phyloP scores from a whole-genome alignment of 2,113 vertebrate genomes.

The Pycnonotus jocosus region DNA sequence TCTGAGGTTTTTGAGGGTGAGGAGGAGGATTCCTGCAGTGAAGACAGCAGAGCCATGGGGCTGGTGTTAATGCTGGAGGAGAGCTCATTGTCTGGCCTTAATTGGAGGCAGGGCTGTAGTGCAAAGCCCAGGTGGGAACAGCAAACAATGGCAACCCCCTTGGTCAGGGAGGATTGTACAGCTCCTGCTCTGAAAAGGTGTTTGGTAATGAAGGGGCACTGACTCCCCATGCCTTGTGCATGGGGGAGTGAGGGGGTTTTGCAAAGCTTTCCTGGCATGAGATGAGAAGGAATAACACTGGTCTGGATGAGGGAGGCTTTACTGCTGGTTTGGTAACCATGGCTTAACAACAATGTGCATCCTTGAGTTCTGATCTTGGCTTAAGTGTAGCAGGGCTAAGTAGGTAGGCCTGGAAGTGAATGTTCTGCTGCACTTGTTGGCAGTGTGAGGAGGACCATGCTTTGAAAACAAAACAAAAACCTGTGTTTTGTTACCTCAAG shows the following conservation, averaged over 20 bases:
- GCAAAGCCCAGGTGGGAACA: not conserved
- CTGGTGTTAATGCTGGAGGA: not conserved
- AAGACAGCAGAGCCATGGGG: rapidly evolving
- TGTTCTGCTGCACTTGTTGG: not conserved
- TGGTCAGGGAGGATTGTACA: rapidly evolving
- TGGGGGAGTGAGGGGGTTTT: not conserved
- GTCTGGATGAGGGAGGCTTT: not conserved
- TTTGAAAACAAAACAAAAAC: not conserved
- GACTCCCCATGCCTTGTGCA: not conserved
- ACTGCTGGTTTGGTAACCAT: not conserved
- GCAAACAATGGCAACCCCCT: not conserved
- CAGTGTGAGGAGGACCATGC: not conserved
- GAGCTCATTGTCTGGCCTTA: not conserved
- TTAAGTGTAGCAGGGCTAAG: not conserved
- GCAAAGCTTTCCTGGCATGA: rapidly evolving
- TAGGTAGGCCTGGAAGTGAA: not conserved
- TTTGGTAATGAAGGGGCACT: not conserved
- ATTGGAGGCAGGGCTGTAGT: not conserved
- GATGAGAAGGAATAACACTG: not conserved
- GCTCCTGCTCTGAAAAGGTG: not conserved
- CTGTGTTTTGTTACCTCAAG: not conserved
- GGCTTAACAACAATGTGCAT: not conserved
- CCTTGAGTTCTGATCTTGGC: not conserved
- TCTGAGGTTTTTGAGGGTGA: not conserved
- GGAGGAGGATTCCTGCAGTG: not conserved